Conservation (phyloP, 2,888 invertebrate genomes). For the Tenthredo distinguenda region DNA sequence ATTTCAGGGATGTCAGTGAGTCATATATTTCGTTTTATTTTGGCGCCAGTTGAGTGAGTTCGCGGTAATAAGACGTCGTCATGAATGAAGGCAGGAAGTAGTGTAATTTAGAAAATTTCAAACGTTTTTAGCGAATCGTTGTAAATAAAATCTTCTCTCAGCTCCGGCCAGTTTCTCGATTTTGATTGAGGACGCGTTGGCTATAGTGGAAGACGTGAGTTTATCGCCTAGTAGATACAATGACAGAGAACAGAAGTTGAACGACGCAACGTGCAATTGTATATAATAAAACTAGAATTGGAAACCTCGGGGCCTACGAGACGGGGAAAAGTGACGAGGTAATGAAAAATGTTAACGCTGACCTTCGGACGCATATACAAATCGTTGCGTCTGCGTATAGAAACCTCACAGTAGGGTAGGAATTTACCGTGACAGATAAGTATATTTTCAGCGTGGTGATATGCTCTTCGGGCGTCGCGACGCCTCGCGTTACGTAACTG, state of each 20-base stretch:
- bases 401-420: not conserved
- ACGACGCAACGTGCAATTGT: not conserved
- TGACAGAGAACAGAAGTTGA: not conserved
- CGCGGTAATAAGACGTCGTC: not conserved
- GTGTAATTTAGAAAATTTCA: not conserved
- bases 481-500: constrained; percentile 17
- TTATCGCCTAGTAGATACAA: not conserved
- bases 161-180: not conserved
- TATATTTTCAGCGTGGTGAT: constrained; percentile 51
- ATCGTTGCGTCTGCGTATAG: not conserved
- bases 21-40: constrained; percentile 8
- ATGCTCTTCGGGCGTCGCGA: constrained; percentile 48
- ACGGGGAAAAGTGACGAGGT: not conserved
- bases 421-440: constrained; percentile 46
- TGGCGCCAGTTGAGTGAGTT: not conserved
- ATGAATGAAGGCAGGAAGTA: constrained; percentile 16
- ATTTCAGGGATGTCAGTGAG: not conserved
- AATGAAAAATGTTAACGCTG: not conserved
- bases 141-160: not conserved
- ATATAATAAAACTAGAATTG: not conserved
- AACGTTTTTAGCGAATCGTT: not conserved
- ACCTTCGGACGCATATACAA: constrained; percentile 27
- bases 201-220: not conserved
- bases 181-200: not conserved
- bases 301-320: not conserved